Evolutionary conservation across 2,888 invertebrate species (phyloP), one percentile per base, ranked within the genome.

Genomic region (Drosophila birchii): DNA sequence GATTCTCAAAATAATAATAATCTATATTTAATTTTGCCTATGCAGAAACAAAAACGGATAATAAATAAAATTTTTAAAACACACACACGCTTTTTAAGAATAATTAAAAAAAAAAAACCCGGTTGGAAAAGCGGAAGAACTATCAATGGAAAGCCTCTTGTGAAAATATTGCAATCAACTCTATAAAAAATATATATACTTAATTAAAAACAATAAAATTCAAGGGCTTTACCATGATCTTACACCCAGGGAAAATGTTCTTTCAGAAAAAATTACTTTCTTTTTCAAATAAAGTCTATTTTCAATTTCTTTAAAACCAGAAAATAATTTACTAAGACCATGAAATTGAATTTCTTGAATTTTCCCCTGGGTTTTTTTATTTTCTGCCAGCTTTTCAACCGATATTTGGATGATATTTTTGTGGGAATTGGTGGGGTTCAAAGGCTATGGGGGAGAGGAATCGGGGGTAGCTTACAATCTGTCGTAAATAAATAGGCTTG

Each of bases 1-100:
- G 92, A 91, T 90, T 92, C 91, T 88, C 85, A 91, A 91, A 90
- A 51, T 9, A 34, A 51, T 51, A 87, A 90, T 89, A 75, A 71
- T 47, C 39, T 23, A 12, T 18, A 43, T 34, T 9, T 38, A 36
- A 5, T 49, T 11, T 49, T 18, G 53, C 60, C 34, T 23, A 14
- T 56, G 29, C 43, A 47, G 49, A 56, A 61, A 61, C 23, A 44
- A 44, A 16, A 44, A 16, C 36, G 41, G 34, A 16, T 57, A 78
- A 68, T 74, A 79, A 85, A 75, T 61, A 74, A 74, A 76, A 20
- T 34, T 53, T 44, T 4, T 9, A 16, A 59, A 54, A 41, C 55
- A 56, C 56, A 60, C 60, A 60, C 60, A 60, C 60, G 34, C 56
- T 60, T 29, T 29, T 32, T 55, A n/a, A 23, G 32, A 60, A 51